These are phyloP conservation scores for Cataglyphis albicans DNA, from an alignment of 2,888 invertebrate species.

Conservation along the genomic window DNA sequence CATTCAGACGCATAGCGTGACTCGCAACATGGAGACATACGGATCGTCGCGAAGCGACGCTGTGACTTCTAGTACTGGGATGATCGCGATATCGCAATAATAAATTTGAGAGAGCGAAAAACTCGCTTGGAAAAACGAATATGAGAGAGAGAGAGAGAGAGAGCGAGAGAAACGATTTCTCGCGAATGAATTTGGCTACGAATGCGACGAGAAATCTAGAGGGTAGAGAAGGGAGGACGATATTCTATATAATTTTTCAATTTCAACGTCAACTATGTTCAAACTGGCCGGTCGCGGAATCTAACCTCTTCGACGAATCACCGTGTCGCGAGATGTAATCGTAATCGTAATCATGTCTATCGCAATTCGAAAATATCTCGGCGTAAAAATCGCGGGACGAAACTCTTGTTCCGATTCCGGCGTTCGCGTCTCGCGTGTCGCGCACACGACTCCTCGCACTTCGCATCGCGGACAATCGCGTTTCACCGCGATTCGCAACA, in stretches of 20 bases:
- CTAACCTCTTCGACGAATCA: background rate
- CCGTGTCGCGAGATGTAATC: background rate
- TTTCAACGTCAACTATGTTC: background rate
- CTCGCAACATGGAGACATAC: background rate
- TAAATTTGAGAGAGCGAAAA: background rate
- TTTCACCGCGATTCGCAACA: background rate
- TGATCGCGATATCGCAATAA: background rate
- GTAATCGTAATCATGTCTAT: background rate
- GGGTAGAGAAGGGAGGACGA: background rate
- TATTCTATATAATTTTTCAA: background rate
- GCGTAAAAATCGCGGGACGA: background rate
- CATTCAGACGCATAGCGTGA: constrained; percentile 1
- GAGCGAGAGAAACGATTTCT: background rate
- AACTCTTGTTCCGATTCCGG: background rate
- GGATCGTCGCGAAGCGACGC: background rate
- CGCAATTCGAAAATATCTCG: background rate
- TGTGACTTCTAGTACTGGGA: background rate
- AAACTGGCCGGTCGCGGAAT: background rate
- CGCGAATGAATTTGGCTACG: background rate
- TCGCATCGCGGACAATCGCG: background rate
- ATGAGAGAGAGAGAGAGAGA: background rate
- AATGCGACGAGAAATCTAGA: background rate
- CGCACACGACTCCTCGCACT: background rate
- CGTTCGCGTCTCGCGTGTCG: background rate
- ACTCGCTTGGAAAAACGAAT: background rate